These are phyloP conservation scores for Helicoverpa zea DNA, from an alignment of 1,140 invertebrate species.

Conservation along the genomic window DNA sequence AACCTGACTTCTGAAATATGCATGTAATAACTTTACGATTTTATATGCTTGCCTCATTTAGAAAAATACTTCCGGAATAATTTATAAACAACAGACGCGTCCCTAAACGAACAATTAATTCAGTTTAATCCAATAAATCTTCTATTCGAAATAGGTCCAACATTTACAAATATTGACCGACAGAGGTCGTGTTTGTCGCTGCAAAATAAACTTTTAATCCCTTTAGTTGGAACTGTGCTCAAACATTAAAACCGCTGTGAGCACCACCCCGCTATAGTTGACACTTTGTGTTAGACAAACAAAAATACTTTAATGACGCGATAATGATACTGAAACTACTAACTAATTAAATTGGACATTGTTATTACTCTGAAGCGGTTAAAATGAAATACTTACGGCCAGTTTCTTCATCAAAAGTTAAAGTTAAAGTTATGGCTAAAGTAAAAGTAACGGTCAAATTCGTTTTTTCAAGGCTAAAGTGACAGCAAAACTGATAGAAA, in stretches of 20 bases:
- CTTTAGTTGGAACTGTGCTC: constrained; percentile 36
- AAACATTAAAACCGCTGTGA: constrained; percentile 40
- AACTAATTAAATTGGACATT: constrained; percentile 18
- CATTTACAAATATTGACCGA: constrained; percentile 40
- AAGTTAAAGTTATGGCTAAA: no score
- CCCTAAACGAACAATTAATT: background rate
- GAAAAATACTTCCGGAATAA: no score
- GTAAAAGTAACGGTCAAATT: no score
- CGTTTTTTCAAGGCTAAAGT: no score
- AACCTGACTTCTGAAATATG: no score
- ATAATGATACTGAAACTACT: constrained; percentile 27
- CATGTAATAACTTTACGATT: no score
- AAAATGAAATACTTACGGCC: background rate
- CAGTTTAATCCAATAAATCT: constrained; percentile 27
- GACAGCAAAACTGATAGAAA: no score
- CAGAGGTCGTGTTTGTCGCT: constrained; percentile 37
- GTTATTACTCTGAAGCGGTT: background rate
- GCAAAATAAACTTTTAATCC: constrained; percentile 43
- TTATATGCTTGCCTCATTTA: no score
- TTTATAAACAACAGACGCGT: background rate
- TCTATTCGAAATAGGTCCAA: constrained; percentile 28
- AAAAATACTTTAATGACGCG: constrained; percentile 39
- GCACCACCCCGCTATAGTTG: constrained; percentile 3
- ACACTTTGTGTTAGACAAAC: constrained; percentile 36
- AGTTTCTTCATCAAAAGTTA: no score